Evolutionary conservation across 2,113 vertebrate genomes (phyloP).

Genomic region (Serilophus lunatus): DNA sequence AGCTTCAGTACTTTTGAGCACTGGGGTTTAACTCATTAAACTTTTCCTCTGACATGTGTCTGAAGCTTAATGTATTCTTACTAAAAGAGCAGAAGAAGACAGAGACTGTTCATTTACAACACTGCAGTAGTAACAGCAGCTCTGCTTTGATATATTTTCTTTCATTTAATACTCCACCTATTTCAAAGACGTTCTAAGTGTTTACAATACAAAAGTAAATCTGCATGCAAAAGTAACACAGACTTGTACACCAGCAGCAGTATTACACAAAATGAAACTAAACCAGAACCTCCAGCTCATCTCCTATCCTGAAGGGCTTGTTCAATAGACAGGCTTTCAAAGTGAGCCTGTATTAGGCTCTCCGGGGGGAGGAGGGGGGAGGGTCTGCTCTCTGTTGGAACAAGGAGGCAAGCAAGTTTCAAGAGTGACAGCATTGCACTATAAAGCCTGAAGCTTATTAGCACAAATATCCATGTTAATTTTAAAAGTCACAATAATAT

Average conservation of each 20-base stretch:
- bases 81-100: constrained; percentile 13
- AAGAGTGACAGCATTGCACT: neutral
- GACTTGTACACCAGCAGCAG: neutral
- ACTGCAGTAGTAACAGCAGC: neutral
- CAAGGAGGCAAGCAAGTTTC: neutral
- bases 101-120: neutral
- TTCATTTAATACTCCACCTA: neutral
- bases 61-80: neutral
- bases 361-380: neutral
- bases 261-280: neutral
- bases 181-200: neutral
- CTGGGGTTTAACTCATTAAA: neutral
- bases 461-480: neutral
- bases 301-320: neutral
- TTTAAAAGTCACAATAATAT: neutral
- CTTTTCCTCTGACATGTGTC: neutral
- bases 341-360: neutral
- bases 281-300: neutral
- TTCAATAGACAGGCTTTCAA: neutral
- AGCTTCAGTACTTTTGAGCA: constrained; percentile 2
- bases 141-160: neutral
- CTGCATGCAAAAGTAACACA: neutral
- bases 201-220: neutral
- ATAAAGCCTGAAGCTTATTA: neutral
- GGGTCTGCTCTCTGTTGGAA: neutral